Evolutionary conservation across 2,113 vertebrate species (phyloP), one percentile per base, ranked within the genome.

Genomic region (Hyaena hyaena): DNA sequence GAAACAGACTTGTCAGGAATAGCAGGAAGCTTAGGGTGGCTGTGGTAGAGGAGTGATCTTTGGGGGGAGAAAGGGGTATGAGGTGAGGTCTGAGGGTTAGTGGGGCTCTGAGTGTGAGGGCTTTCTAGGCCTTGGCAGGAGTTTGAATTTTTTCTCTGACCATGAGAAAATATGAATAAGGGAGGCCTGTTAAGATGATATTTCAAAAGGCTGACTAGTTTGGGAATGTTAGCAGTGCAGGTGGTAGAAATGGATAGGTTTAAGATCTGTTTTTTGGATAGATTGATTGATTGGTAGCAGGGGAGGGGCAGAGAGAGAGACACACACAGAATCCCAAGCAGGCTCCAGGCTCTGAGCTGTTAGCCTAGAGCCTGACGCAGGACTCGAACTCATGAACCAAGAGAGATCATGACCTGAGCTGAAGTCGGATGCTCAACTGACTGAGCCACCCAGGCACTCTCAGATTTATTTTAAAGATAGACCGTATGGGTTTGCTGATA

Each of bases 391-490:
- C 58, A 61, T 2, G 21, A 61, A 61, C 58, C 2, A 2, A 23
- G 58, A 23, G 58, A 61, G 58, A 61, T 61, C 58, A 23, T 23
- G 21, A 61, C 58, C 58, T 61, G 58, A 61, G 58, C 19, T 17
- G 21, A 61, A 23, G 21, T 17, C 7, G 17, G 21, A 61, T 8
- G 8, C 21, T 61, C 58, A 61, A 61, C 58, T 9, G 58, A 61
- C 21, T 23, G 19, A 61, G 58, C 58, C 21, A 61, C 21, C 58
- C 58, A 61, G 58, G 58, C 2, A 21, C 58, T 21, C 21, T 61
- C 58, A 95, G 63, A 80, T 92, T 19, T 80, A 26, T 84, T 90
- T 96, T 84, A 55, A 96, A 88, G 71, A 85, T 94, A 81, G 23
- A 53, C 55, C 71, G 6, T 85, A 0, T 63, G 9, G 43, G 63